These are phyloP conservation scores for Smittia aterrima DNA, from an alignment of 2,888 invertebrate species.

Conservation along the genomic window DNA sequence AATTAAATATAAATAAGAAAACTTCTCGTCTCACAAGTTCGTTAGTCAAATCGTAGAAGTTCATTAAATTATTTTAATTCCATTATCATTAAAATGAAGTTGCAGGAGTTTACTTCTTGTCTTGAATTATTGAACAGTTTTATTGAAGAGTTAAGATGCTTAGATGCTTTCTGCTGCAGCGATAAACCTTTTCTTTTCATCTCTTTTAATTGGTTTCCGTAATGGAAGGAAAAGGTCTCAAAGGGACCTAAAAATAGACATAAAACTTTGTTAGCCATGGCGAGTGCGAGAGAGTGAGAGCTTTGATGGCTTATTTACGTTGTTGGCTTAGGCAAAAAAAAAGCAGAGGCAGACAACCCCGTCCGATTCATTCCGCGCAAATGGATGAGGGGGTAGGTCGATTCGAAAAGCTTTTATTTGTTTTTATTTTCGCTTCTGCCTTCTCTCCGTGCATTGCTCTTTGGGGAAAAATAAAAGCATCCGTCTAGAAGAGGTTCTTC, in stretches of 20 bases:
- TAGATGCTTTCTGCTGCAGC: too few relatives aligned
- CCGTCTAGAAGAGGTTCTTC: background rate
- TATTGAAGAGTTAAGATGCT: too few relatives aligned
- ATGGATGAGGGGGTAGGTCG: background rate
- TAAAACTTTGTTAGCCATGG: constrained; percentile 1
- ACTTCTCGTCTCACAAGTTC: too few relatives aligned
- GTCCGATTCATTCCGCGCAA: background rate
- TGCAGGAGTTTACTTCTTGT: too few relatives aligned
- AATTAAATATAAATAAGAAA: too few relatives aligned
- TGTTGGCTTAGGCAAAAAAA: background rate
- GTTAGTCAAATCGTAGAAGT: too few relatives aligned
- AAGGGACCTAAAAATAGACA: constrained; percentile 2
- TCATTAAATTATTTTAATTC: too few relatives aligned
- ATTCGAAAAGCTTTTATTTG: constrained; percentile 2
- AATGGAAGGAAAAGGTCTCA: background rate
- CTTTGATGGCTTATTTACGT: constrained; percentile 25
- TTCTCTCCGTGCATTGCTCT: constrained; percentile 5
- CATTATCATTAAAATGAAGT: too few relatives aligned
- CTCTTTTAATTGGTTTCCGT: constrained; percentile 22
- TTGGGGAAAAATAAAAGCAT: constrained; percentile 1
- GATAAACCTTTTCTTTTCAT: background rate
- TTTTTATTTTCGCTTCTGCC: background rate
- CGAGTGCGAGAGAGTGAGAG: background rate
- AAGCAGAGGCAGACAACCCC: background rate
- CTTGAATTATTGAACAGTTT: too few relatives aligned